Conservation (phyloP, 2,113 vertebrate species). For the Cichladusa arquata region DNA sequence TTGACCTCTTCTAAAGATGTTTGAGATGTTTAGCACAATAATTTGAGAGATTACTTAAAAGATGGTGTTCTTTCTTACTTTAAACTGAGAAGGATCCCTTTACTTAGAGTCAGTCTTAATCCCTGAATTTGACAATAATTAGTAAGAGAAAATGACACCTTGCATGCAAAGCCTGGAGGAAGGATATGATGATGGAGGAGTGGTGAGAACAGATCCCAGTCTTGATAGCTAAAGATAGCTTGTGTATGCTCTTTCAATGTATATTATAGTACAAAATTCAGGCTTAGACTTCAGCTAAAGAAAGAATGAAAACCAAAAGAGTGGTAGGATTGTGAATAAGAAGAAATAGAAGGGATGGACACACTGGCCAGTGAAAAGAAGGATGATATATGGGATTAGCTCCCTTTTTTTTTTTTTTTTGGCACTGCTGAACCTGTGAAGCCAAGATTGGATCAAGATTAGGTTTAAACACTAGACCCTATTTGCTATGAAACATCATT, state of each 20-base stretch:
- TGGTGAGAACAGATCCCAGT: slow-evolving; percentile 12
- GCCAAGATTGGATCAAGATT: neutral
- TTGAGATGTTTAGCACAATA: neutral
- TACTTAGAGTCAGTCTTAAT: neutral
- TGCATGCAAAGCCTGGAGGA: neutral
- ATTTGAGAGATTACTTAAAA: neutral
- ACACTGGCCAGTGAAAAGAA: neutral
- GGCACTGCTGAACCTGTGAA: neutral
- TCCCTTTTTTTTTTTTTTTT: neutral
- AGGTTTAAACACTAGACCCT: neutral
- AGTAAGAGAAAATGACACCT: neutral
- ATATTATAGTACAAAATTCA: neutral
- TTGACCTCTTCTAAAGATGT: neutral
- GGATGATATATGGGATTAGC: neutral
- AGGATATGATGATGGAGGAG: slow-evolving; percentile 16
- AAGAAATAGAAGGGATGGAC: neutral
- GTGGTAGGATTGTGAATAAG: neutral
- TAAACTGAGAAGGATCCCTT: neutral
- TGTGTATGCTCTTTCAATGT: neutral
- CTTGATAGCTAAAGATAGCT: slow-evolving; percentile 4
- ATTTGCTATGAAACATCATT: neutral
- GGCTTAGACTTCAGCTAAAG: neutral
- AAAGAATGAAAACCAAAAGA: neutral
- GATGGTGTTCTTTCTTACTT: neutral
- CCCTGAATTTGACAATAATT: slow-evolving; percentile 1